Evolutionary conservation across 2,113 vertebrate species (phyloP).

Genomic region (Perca schrenkii): DNA sequence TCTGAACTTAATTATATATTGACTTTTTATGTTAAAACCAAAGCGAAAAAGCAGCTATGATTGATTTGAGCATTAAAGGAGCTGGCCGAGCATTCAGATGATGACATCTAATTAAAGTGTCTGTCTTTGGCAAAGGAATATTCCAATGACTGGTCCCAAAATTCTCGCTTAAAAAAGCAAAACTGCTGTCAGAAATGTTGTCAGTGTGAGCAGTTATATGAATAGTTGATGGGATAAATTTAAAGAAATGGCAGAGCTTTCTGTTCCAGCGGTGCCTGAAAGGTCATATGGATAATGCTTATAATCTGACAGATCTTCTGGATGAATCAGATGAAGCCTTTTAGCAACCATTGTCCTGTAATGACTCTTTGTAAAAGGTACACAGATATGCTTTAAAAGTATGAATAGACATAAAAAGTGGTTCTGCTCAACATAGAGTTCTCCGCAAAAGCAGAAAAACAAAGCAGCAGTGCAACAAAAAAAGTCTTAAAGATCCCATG

Average conservation of each 20-base stretch:
- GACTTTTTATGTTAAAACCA: constrained; percentile 29
- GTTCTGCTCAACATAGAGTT: background rate
- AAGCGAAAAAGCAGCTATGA: constrained; percentile 26
- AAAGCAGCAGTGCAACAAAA: background rate
- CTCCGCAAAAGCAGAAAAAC: background rate
- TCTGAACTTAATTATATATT: constrained; percentile 43
- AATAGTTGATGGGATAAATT: background rate
- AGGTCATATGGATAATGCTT: constrained; percentile 38
- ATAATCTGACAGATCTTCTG: constrained; percentile 42
- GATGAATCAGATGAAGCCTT: constrained; percentile 3
- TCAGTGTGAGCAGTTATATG: background rate
- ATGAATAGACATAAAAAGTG: background rate
- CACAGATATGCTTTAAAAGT: constrained; percentile 1
- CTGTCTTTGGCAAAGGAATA: constrained; percentile 26
- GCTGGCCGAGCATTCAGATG: constrained; percentile 28
- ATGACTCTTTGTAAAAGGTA: background rate
- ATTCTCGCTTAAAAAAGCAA: background rate
- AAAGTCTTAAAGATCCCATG: background rate
- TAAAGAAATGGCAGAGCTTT: constrained; percentile 21
- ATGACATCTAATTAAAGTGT: constrained; percentile 61
- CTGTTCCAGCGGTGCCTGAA: constrained; percentile 16
- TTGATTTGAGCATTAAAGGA: constrained; percentile 46
- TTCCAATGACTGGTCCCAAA: background rate
- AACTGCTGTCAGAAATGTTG: constrained; percentile 19
- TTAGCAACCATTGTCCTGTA: constrained; percentile 17